Evolutionary conservation across 2,888 invertebrate species (phyloP).

Genomic region (Pseudoips prasinana): DNA sequence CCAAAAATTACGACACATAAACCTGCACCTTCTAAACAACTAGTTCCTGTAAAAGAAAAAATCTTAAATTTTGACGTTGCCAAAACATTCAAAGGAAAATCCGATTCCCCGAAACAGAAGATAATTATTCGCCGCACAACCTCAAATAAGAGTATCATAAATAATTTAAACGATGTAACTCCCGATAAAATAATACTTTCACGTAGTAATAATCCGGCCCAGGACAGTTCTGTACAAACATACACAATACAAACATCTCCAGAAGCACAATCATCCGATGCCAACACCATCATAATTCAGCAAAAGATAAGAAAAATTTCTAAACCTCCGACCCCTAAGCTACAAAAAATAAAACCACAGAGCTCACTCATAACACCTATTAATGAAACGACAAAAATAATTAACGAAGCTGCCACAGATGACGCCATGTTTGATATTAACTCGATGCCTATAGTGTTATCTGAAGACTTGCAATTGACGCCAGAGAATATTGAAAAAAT

Average conservation of each 20-base stretch:
- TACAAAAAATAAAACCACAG: slow-evolving; percentile 62
- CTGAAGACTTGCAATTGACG: slow-evolving; percentile 84
- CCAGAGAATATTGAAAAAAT: slow-evolving; percentile 86
- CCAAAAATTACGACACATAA: slow-evolving; percentile 51
- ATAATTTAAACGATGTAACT: slow-evolving; percentile 55
- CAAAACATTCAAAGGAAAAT: slow-evolving; percentile 57
- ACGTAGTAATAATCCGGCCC: slow-evolving; percentile 49
- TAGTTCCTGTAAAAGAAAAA: slow-evolving; percentile 65
- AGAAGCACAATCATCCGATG: slow-evolving; percentile 51
- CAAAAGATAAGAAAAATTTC: slow-evolving; percentile 63
- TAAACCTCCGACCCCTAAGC: slow-evolving; percentile 57
- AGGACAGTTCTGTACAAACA: slow-evolving; percentile 67
- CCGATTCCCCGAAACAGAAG: slow-evolving; percentile 63
- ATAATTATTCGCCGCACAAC: slow-evolving; percentile 71
- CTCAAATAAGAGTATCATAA: slow-evolving; percentile 56
- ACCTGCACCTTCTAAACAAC: slow-evolving; percentile 50
- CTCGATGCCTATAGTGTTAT: slow-evolving; percentile 89
- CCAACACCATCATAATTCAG: slow-evolving; percentile 65
- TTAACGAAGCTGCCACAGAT: slow-evolving; percentile 46
- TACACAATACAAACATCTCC: slow-evolving; percentile 68
- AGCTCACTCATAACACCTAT: slow-evolving; percentile 52
- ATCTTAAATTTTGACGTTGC: slow-evolving; percentile 73
- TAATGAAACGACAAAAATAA: slow-evolving; percentile 43
- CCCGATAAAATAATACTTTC: slow-evolving; percentile 72
- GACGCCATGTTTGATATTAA: slow-evolving; percentile 85